Percentiles rank a stretch among this genome's conserved stretches.
Conservation (phyloP, 2,888 invertebrate species). For the Lissonota sp. region DNA sequence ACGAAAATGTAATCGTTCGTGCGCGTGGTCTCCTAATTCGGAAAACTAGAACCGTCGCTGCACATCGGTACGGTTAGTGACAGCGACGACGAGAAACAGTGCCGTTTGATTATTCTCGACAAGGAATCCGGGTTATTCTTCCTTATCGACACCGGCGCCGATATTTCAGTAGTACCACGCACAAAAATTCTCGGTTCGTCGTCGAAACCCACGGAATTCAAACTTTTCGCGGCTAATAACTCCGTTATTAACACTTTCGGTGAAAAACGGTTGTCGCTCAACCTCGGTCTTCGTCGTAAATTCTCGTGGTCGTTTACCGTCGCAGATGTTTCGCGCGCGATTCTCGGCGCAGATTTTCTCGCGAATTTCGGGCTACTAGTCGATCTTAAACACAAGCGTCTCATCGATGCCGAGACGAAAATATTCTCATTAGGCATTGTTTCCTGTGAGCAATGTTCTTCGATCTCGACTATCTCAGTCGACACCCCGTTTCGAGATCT, state of each 20-base stretch:
- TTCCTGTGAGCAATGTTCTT: background rate
- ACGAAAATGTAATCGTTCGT: background rate
- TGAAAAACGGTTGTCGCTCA: background rate
- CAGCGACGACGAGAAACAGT: constrained; percentile 36
- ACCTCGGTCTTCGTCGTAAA: constrained; percentile 10
- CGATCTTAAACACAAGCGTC: background rate
- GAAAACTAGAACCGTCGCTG: constrained; percentile 49
- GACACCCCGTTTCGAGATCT: no score
- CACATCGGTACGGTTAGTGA: constrained; percentile 38
- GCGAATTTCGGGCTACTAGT: constrained; percentile 24
- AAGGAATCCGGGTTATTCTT: constrained; percentile 31
- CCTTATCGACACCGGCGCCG: constrained; percentile 47
- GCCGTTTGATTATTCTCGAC: constrained; percentile 45
- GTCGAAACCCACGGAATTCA: no score
- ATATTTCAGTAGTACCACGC: constrained; percentile 37
- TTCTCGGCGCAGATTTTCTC: constrained; percentile 42
- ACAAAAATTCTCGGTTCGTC: no score
- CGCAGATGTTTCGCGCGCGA: constrained; percentile 8
- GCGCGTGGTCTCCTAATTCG: background rate
- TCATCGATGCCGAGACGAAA: constrained; percentile 4
- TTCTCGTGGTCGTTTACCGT: constrained; percentile 20
- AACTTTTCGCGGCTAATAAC: constrained; percentile 40
- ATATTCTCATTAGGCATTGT: background rate
- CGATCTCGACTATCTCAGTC: background rate
- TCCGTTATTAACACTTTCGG: constrained; percentile 16